These are phyloP conservation scores for Timema podura DNA, from an alignment of 2,888 invertebrate species.

Conservation along the genomic window DNA sequence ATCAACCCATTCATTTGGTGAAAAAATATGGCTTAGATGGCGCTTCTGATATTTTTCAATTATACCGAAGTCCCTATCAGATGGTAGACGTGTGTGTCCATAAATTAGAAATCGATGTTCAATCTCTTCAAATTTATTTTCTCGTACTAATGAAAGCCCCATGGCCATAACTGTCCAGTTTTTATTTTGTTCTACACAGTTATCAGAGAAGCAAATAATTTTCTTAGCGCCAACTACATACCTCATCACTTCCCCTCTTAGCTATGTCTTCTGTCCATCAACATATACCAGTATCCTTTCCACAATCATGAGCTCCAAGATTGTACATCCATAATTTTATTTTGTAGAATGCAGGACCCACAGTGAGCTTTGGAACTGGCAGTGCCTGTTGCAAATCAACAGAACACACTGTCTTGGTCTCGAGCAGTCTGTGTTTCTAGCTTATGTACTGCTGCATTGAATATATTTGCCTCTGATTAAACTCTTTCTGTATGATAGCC, in stretches of 20 bases:
- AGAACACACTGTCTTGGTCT: background rate
- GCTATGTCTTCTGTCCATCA: background rate
- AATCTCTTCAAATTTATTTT: background rate
- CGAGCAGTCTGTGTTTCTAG: background rate
- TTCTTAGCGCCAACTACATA: no score
- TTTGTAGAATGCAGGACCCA: slow-evolving; percentile 1
- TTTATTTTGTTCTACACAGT: background rate
- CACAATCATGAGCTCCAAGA: background rate
- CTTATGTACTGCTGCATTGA: background rate
- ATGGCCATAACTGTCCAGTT: background rate
- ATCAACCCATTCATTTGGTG: background rate
- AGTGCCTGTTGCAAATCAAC: slow-evolving; percentile 1
- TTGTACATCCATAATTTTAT: slow-evolving; percentile 2
- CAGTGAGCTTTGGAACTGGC: background rate
- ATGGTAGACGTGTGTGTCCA: background rate
- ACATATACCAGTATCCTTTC: background rate
- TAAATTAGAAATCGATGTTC: background rate
- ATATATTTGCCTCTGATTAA: background rate
- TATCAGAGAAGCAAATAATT: background rate
- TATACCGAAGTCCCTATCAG: background rate
- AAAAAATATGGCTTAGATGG: background rate
- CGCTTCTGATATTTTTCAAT: background rate
- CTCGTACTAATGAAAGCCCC: background rate
- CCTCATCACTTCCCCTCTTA: slow-evolving; percentile 1
- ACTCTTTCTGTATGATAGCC: background rate